Evolutionary conservation across 2,113 vertebrate genomes (phyloP).

Genomic region (Hydropotes inermis): DNA sequence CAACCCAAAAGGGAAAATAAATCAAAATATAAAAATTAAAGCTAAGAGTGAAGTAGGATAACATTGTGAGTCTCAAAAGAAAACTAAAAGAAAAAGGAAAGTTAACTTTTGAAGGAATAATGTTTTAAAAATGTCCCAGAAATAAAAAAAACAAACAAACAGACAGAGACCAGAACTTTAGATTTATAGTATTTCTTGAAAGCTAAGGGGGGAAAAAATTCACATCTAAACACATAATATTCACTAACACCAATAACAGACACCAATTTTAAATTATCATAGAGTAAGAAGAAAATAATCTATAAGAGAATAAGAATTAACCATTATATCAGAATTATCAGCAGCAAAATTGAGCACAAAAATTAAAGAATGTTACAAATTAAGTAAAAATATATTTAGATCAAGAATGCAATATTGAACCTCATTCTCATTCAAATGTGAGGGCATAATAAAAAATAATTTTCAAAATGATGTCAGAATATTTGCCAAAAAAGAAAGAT

Average conservation of each 20-base stretch:
- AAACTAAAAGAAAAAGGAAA: neutral
- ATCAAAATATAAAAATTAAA: neutral
- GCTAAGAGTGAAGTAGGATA: neutral
- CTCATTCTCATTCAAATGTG: neutral
- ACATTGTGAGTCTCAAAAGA: neutral
- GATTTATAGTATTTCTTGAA: neutral
- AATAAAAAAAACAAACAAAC: neutral
- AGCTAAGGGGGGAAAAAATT: neutral
- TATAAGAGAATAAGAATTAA: neutral
- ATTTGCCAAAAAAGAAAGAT: neutral
- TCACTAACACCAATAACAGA: neutral
- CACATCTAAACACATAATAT: neutral
- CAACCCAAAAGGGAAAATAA: conserved; percentile 6
- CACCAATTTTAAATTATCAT: neutral
- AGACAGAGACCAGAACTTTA: neutral
- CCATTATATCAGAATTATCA: neutral
- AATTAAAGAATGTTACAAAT: neutral
- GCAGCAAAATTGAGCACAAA: neutral
- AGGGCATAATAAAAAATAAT: neutral
- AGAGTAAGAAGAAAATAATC: neutral
- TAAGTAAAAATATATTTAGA: neutral
- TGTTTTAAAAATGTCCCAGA: neutral
- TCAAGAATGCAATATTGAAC: neutral
- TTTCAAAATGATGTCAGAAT: conserved; percentile 15
- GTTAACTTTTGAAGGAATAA: neutral